Conservation (phyloP, 2,113 vertebrate genomes). For the Brevimyrus niger region DNA sequence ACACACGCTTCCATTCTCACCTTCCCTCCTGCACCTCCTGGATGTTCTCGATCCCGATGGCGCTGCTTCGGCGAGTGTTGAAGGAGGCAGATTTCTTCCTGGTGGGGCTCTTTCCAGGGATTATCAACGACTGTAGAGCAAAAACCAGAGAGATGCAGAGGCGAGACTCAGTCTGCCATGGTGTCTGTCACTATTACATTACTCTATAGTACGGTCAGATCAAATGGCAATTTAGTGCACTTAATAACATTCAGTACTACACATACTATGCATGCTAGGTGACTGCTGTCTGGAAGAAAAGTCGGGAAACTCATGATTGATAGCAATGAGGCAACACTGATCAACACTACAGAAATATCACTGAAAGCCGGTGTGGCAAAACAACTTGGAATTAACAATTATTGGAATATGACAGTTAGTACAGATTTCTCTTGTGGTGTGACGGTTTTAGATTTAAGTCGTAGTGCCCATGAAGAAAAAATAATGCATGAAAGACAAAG, state of each 20-base stretch:
- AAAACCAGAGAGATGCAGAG: background rate
- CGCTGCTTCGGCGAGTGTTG: constrained; percentile 84
- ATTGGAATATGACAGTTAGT: background rate
- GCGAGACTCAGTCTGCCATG: background rate
- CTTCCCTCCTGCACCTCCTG: constrained; percentile 92
- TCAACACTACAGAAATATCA: background rate
- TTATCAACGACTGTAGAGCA: constrained; percentile 77
- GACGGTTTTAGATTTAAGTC: background rate
- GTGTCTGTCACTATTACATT: background rate
- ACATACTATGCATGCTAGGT: background rate
- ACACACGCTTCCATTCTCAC: constrained; percentile 53
- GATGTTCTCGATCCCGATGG: constrained; percentile 95
- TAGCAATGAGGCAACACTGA: background rate
- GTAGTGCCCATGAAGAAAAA: background rate
- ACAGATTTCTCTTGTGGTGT: background rate
- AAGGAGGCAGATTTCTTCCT: constrained; percentile 90
- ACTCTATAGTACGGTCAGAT: background rate
- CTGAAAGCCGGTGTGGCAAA: background rate
- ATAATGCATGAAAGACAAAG: constrained; percentile 40
- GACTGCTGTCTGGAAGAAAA: background rate
- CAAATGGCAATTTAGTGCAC: background rate
- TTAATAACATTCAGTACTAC: background rate
- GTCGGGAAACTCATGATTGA: background rate
- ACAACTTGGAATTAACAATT: background rate
- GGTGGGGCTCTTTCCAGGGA: constrained; percentile 91